Evolutionary conservation across 2,113 vertebrate species (phyloP).

Genomic region (Promerops cafer): DNA sequence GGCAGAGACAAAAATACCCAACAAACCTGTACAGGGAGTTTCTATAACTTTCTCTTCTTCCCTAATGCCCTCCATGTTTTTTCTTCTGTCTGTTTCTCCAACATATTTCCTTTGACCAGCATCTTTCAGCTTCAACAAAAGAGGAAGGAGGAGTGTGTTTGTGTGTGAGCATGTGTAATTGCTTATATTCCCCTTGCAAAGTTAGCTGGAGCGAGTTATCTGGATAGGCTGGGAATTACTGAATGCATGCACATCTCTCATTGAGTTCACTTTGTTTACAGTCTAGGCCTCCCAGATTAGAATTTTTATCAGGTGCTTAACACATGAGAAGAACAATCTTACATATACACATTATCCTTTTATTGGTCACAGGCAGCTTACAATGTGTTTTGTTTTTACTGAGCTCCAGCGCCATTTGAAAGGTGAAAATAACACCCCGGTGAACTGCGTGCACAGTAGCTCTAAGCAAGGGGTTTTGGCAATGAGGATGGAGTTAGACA

Average conservation of each 20-base stretch:
- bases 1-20: background rate
- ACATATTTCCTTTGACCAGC: background rate
- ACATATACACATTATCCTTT: background rate
- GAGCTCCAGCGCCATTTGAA: background rate
- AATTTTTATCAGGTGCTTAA: conserved; percentile 28
- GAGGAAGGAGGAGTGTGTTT: background rate
- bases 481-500: background rate
- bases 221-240: background rate
- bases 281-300: background rate
- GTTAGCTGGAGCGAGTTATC: background rate
- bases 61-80: background rate
- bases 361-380: conserved; percentile 1
- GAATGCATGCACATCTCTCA: background rate
- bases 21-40: background rate
- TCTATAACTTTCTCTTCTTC: background rate
- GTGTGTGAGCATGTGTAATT: background rate
- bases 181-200: background rate
- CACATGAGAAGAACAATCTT: background rate
- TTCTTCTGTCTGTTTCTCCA: background rate
- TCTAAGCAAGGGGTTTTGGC: background rate
- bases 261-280: background rate
- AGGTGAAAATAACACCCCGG: background rate
- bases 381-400: background rate
- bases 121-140: background rate
- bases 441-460: background rate